Base-by-base conservation (phyloP, 2,888 invertebrate species). In the Yponomeuta malinellus region DNA sequence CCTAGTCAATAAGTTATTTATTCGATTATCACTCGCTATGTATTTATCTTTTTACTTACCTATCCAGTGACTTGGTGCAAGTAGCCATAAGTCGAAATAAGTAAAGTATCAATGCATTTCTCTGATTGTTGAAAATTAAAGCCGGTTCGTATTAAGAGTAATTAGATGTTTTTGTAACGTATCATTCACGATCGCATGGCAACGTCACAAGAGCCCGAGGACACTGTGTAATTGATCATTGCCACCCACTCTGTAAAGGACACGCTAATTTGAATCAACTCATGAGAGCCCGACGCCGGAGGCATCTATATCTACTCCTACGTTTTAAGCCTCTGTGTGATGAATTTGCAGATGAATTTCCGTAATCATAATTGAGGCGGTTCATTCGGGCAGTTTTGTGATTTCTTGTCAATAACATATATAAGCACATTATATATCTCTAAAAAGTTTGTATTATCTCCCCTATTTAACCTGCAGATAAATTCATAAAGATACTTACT, bases 221-320 rank as follows among this genome's bases (percentile, higher is more conserved):
- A 59, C 15, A 15, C 52, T 59, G 52, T 52, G 10, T 59, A 59
- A 59, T 59, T 59, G 52, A 59, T 15, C 52, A 59, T 59, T 59
- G 52, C 64, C 64, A 23, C 64, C 64, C 64, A 64, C 64, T 31
- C 9, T 29, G 64, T 29, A 31, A 64, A 64, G 64, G 64, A 64
- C 29, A 31, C 23, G 31, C 10, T 64, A 64, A 23, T 64, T 64
- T 23, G 29, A 64, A 29, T 64, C 64, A 64, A 64, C 31, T 23
- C 64, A 64, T 64, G 64, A 31, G n/a, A 29, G 31, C 29, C 10
- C 64, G 31, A 23, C 64, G 23, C 29, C 29, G 10, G 29, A 64
- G 52, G 52, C 23, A 23, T 23, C 23, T 59, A 59, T 59, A 59
- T 2, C 15, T 59, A 59, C 15, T 59, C 15, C 12, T 59, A 59